phyloP scores from a whole-genome alignment of 2,113 vertebrate genomes.

The Mesembrinibis cayennensis region DNA sequence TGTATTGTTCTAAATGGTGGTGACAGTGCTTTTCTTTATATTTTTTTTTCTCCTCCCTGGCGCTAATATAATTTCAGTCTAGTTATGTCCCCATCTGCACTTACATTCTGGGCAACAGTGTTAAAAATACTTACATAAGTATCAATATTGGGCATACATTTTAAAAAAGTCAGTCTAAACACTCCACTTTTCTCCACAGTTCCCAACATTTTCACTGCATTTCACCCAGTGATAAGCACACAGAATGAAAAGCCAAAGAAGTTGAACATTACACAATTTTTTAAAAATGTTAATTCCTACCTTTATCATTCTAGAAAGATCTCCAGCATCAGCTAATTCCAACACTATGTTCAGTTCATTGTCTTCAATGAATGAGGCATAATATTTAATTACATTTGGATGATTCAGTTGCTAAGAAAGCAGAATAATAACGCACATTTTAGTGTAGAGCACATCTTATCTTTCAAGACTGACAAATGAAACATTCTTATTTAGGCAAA shows the following conservation, averaged over 20 bases:
- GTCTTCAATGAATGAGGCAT: slow-evolving; percentile 98
- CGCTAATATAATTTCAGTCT: not conserved
- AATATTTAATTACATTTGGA: slow-evolving; percentile 98
- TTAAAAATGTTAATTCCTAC: slow-evolving; percentile 64
- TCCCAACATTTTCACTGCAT: not conserved
- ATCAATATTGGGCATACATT: not conserved
- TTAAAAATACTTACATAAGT: not conserved
- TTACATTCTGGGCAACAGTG: not conserved
- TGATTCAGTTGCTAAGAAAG: slow-evolving; percentile 93
- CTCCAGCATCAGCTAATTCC: slow-evolving; percentile 96
- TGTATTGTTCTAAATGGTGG: not conserved
- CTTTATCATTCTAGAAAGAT: slow-evolving; percentile 99
- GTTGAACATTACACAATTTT: not conserved
- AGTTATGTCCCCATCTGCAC: not conserved
- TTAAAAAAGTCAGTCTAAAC: not conserved
- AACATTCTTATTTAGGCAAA: not conserved
- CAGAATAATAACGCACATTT: slow-evolving; percentile 9
- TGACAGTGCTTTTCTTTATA: not conserved
- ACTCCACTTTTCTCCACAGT: not conserved
- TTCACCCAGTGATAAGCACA: not conserved
- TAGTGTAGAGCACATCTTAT: not conserved
- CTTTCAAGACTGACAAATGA: not conserved
- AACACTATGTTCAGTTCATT: slow-evolving; percentile 97
- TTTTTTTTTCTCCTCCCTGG: not conserved
- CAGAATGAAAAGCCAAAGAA: not conserved